Evolutionary conservation across 2,888 invertebrate genomes (phyloP), one percentile per base, ranked within the genome.

Genomic region (Pycnomerus fuliginosus): DNA sequence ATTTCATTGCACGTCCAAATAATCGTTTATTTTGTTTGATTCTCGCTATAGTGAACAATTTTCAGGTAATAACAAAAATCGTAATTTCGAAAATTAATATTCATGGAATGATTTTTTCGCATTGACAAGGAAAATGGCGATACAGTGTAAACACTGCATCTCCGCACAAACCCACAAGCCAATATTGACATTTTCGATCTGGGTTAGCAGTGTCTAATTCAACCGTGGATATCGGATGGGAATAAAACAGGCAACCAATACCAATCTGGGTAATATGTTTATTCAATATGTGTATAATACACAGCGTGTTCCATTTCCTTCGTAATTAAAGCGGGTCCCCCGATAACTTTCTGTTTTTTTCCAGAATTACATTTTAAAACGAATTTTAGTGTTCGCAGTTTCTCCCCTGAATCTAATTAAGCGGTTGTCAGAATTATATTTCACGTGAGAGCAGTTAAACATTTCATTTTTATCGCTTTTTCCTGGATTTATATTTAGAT

Each of bases 171-270:
- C 20, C 37, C 37, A 25, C 33, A 28, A 38, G 28, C 32, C 33
- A 44, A 38, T 44, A 44, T 44, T 44, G 44, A 44, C 37, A 37
- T 27, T 35, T 33, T 31, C 44, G 37, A 44, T 36, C 31, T 37
- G 37, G 30, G 24, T 43, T n/a, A n/a, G 31, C 36, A 33, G 28
- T 32, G 31, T 38, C 37, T 33, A 37, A 44, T 44, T 25, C 20
- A 15, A 16, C 14, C 37, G 22, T 37, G 16, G 11, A 22, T 8
- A 15, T 15, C 17, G 10, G 17, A 13, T 29, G 3, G 10, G 37
- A 10, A 38, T 30, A 38, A 38, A 30, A 38, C 23, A 22, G 4
- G 3, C 12, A 5, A 17, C 16, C 40, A 32, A 31, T 31, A 20
- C 14, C 24, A 28, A 29, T 29, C 35, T 25, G 13, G 16, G 22